Evolutionary conservation across 2,888 invertebrate genomes (phyloP).

Genomic region (Ochropacha duplaris): DNA sequence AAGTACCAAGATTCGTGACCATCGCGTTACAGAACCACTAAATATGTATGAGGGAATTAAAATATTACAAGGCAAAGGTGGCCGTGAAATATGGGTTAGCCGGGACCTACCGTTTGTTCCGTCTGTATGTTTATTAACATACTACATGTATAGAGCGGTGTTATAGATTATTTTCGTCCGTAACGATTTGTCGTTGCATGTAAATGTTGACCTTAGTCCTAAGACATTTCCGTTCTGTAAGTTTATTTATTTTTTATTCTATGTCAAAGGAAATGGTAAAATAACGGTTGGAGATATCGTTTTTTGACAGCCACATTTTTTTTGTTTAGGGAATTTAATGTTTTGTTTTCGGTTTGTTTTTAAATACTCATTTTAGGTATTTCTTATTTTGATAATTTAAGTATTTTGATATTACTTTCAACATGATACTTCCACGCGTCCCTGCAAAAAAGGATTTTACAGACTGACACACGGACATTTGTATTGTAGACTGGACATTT

Average conservation of each 20-base stretch:
- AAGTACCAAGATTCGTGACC: constrained; percentile 49
- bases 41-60: constrained; percentile 74
- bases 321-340: background rate
- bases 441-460: too few relatives aligned
- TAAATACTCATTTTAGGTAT: too few relatives aligned
- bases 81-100: constrained; percentile 11
- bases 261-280: background rate
- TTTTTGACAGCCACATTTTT: background rate
- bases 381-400: too few relatives aligned
- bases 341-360: background rate
- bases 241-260: background rate
- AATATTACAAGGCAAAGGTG: constrained; percentile 51
- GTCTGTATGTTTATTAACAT: constrained; percentile 33
- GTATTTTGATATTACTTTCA: too few relatives aligned
- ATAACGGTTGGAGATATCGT: background rate
- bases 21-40: constrained; percentile 49
- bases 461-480: too few relatives aligned
- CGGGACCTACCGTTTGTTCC: constrained; percentile 3
- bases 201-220: constrained; percentile 5
- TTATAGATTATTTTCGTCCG: constrained; percentile 19
- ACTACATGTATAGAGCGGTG: constrained; percentile 29
- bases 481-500: too few relatives aligned
- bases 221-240: constrained; percentile 1
- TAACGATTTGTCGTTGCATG: constrained; percentile 32
- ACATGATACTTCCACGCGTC: too few relatives aligned